Evolutionary conservation across 1,140 invertebrate species (phyloP).

Genomic region (Schlechtendalia chinensis): DNA sequence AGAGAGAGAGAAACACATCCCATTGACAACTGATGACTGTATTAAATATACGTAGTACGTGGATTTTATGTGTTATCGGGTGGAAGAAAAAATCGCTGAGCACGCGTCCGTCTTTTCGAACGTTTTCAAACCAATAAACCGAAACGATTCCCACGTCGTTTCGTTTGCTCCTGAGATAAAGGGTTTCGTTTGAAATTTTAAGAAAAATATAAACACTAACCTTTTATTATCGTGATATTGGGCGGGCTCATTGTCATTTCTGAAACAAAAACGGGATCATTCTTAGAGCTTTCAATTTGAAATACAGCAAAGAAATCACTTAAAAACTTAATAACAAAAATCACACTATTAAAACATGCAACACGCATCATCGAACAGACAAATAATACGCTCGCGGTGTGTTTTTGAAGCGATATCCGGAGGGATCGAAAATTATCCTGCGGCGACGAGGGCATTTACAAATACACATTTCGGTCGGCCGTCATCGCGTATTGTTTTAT

Average conservation of each 20-base stretch:
- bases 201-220: constrained; percentile 47
- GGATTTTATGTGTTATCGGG: constrained; percentile 13
- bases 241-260: constrained; percentile 49
- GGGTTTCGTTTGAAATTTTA: constrained; percentile 43
- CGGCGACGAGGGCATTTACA: neutral
- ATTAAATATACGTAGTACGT: constrained; percentile 19
- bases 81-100: constrained; percentile 27
- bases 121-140: constrained; percentile 23
- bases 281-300: constrained; percentile 44
- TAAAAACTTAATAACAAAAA: constrained; percentile 26
- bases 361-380: neutral
- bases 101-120: constrained; percentile 34
- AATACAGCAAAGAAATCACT: constrained; percentile 46
- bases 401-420: too few species aligned
- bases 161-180: neutral
- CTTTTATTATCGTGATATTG: constrained; percentile 49
- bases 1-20: constrained; percentile 38
- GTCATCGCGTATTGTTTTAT: neutral
- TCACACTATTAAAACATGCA: neutral
- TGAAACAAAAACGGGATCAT: constrained; percentile 50
- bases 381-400: too few species aligned
- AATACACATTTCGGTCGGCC: neutral
- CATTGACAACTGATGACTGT: constrained; percentile 36
- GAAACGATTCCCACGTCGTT: neutral
- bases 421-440: neutral